Base-by-base conservation (phyloP, 2,888 invertebrate species). In the Anagyrus pseudococci region DNA sequence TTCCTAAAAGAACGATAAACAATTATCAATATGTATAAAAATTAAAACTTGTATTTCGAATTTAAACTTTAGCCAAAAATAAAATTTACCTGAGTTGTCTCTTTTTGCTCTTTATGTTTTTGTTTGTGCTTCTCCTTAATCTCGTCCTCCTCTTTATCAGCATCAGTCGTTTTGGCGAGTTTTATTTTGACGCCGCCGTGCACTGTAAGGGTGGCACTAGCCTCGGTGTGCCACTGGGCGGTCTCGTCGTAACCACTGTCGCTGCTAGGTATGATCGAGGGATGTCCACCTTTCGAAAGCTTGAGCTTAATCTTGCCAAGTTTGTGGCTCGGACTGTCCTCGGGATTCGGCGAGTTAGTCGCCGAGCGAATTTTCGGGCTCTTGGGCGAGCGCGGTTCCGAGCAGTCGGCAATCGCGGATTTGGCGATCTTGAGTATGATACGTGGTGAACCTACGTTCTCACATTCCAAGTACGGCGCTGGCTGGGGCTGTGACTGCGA, bases 221-320 rank as follows among this genome's bases (percentile, higher is more conserved):
- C 69, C 43, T 80, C 78, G 0, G 77, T 73, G 55, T 79, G 75
- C 75, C 80, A 77, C n/a, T 77, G 77, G 1, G 33, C 49, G 2
- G 64, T 49, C 10, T 67, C 67, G 2, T 67, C 67, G 25, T 57
- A 50, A 49, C 47, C 60, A 13, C 57, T 62, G 7, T 33, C 53
- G 20, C 25, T 57, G 19, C 41, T 67, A 0, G 78, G 74, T 63
- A 80, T 80, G 49, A 80, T 80, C 1, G 80, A 80, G 4, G 80
- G 80, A 66, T 80, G 80, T 2, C 80, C 80, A 48, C 80, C 79
- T 70, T 83, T 85, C 0, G 84, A 84, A 41, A 85, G 77, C 66
- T 86, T 86, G 47, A 85, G 69, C 66, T 85, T 85, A 40, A 85
- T 85, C 69, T 84, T 85, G 0, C 82, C 82, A 43, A 84, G 73